Evolutionary conservation across 2,113 vertebrate species (phyloP).

Genomic region (Xyrauchen texanus): DNA sequence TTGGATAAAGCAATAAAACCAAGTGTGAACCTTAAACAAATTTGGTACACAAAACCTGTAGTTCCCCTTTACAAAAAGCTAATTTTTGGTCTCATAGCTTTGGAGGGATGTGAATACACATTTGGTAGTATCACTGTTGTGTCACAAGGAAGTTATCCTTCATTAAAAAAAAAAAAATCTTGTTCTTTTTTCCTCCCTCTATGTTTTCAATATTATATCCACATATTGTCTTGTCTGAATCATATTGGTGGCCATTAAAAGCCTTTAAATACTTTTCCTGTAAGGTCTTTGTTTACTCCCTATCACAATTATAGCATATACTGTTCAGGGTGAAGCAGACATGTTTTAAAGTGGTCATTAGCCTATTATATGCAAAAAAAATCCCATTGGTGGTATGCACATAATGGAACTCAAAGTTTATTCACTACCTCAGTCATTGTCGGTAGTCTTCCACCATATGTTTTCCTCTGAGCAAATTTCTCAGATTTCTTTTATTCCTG

Average conservation of each 20-base stretch:
- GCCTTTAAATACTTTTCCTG: background rate
- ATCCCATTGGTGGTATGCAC: background rate
- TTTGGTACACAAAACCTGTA: background rate
- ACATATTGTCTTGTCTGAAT: background rate
- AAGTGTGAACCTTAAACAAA: too few relatives aligned
- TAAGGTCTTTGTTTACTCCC: background rate
- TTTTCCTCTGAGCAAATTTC: slow-evolving; percentile 3
- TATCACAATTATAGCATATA: background rate
- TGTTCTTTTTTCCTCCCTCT: background rate
- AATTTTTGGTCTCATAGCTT: background rate
- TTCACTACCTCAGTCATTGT: slow-evolving; percentile 3
- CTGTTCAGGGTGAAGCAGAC: background rate
- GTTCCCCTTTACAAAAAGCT: background rate
- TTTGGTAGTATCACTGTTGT: background rate
- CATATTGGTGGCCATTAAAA: background rate
- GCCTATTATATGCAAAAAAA: background rate
- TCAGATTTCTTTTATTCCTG: background rate
- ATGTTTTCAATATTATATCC: background rate
- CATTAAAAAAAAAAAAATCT: background rate
- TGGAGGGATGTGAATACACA: background rate
- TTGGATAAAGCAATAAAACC: too few relatives aligned
- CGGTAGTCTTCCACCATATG: background rate
- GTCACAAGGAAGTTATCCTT: background rate
- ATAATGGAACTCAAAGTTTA: background rate
- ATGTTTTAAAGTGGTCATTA: background rate